Conservation (phyloP, 2,113 vertebrate species). For the Cnemophilus loriae region DNA sequence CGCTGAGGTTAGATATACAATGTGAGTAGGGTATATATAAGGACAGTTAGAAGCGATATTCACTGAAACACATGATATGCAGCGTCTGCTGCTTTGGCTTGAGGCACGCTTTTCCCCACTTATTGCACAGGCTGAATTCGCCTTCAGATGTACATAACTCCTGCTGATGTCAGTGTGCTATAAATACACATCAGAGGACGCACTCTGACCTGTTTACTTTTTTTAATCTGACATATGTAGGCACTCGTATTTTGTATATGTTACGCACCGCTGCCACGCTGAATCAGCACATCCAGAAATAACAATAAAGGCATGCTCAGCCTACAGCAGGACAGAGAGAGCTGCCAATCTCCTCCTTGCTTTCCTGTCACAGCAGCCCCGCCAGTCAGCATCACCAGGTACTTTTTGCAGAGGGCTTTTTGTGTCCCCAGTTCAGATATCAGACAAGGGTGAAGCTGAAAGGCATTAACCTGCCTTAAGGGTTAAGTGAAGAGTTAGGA, state of each 20-base stretch:
- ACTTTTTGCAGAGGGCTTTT: background rate
- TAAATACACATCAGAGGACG: background rate
- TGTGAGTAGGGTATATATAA: background rate
- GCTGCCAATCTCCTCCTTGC: background rate
- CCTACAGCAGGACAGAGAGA: background rate
- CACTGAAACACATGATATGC: background rate
- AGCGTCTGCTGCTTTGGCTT: background rate
- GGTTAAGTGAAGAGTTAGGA: background rate
- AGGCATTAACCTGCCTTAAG: background rate
- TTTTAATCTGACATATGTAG: background rate
- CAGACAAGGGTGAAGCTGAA: background rate
- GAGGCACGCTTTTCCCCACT: background rate
- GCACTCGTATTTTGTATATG: conserved; percentile 10
- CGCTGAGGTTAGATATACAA: background rate
- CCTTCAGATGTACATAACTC: background rate
- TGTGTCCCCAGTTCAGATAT: background rate
- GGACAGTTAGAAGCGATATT: background rate
- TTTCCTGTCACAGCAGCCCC: background rate
- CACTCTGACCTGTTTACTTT: background rate
- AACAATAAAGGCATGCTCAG: background rate
- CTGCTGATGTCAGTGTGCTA: background rate
- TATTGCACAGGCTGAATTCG: background rate
- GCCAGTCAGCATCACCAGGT: background rate
- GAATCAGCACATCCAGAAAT: background rate
- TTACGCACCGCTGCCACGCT: background rate